These are phyloP conservation scores for Oegoconia quadripuncta DNA, from an alignment of 2,888 invertebrate species.

Conservation along the genomic window DNA sequence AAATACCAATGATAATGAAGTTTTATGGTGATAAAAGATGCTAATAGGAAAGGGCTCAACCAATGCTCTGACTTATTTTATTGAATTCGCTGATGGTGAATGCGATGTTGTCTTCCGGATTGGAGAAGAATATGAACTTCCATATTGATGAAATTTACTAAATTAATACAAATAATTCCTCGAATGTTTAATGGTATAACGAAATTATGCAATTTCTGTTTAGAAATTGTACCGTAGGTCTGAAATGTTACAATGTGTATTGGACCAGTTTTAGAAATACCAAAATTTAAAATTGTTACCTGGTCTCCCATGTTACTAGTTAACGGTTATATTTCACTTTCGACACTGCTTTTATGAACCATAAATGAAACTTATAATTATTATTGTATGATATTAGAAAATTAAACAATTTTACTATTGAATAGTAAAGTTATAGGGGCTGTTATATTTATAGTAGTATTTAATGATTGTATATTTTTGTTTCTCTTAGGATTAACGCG, in stretches of 20 bases:
- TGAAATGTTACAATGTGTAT: conserved; percentile 17
- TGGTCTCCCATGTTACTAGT: conserved; percentile 21
- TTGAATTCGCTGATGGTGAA: too few relatives aligned
- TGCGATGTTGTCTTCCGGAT: conserved; percentile 31
- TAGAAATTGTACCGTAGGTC: too few relatives aligned
- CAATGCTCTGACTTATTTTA: too few relatives aligned
- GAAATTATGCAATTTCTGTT: too few relatives aligned
- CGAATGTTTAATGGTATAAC: conserved; percentile 42
- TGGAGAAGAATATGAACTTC: conserved; percentile 20
- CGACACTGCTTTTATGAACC: conserved; percentile 65
- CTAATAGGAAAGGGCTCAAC: too few relatives aligned
- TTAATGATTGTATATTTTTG: conserved; percentile 70
- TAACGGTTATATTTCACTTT: conserved; percentile 45
- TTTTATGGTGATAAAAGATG: too few relatives aligned
- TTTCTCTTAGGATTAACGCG: conserved; percentile 41
- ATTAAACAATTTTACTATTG: conserved; percentile 65
- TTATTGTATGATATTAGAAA: conserved; percentile 54
- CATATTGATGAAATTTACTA: conserved; percentile 20
- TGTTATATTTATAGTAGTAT: conserved; percentile 72
- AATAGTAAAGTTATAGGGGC: conserved; percentile 73
- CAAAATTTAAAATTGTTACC: conserved; percentile 17
- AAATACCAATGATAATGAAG: not conserved
- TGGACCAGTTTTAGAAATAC: conserved; percentile 24
- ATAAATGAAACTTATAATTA: conserved; percentile 51
- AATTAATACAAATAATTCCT: conserved; percentile 34